A percentile compares a stretch with the other conserved stretches of the same genome.
phyloP scores from a whole-genome alignment of 2,888 invertebrate species.

The Acanthopleura granulata region DNA sequence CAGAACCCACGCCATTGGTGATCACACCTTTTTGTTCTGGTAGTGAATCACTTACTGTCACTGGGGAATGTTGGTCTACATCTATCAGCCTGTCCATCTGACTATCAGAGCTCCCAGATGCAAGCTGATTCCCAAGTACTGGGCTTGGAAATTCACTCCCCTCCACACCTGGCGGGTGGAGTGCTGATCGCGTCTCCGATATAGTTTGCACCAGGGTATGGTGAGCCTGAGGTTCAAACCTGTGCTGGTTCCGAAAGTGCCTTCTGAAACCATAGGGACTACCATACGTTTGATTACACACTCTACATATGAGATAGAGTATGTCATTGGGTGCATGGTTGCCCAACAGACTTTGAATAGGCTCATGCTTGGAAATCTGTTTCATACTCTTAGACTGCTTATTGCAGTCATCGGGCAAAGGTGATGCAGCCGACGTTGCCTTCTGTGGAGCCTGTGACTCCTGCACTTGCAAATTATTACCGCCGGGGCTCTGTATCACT shows the following conservation, averaged over 20 bases:
- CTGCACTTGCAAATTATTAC: neutral
- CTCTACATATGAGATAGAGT: constrained; percentile 61
- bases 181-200: constrained; percentile 55
- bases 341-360: constrained; percentile 62
- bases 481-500: constrained; percentile 8
- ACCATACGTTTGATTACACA: constrained; percentile 64
- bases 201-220: constrained; percentile 65
- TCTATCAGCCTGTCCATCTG: neutral
- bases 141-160: neutral
- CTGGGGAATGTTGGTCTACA: neutral
- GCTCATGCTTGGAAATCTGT: constrained; percentile 60
- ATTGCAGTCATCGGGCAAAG: constrained; percentile 25
- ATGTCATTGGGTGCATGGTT: constrained; percentile 63
- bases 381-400: constrained; percentile 26
- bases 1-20: neutral
- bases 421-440: constrained; percentile 24
- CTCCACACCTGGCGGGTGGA: neutral
- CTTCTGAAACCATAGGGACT: constrained; percentile 65
- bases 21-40: neutral
- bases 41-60: neutral
- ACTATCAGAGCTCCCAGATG: neutral
- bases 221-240: constrained; percentile 64
- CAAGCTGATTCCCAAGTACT: neutral
- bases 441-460: constrained; percentile 1
- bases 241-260: constrained; percentile 66